Percentiles rank a stretch among this genome's conserved stretches.
phyloP scores from a whole-genome alignment of 2,888 invertebrate species.

The Eristalis arbustorum region DNA sequence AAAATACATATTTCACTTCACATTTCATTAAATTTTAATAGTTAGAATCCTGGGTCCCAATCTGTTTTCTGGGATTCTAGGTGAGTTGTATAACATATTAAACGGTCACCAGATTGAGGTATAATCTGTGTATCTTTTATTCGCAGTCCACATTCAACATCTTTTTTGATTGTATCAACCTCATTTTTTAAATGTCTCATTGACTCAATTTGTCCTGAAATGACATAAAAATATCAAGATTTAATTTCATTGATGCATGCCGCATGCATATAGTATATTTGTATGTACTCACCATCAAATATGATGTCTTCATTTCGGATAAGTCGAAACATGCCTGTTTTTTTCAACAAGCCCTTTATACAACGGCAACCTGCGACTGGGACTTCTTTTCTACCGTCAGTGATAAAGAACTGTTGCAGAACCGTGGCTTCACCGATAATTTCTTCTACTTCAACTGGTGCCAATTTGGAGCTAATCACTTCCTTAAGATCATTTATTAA shows the following conservation, averaged over 20 bases:
- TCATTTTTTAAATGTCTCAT: constrained; percentile 95
- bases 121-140: constrained; percentile 84
- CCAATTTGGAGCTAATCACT: constrained; percentile 88
- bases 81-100: constrained; percentile 88
- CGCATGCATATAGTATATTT: constrained; percentile 82
- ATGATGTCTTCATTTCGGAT: constrained; percentile 85
- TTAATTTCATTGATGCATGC: background rate
- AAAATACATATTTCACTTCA: background rate
- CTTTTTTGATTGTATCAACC: constrained; percentile 89
- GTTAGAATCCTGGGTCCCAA: constrained; percentile 94
- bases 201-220: constrained; percentile 86
- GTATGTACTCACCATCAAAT: constrained; percentile 84
- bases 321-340: constrained; percentile 85
- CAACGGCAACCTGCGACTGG: constrained; percentile 95
- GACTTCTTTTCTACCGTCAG: constrained; percentile 88
- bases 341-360: constrained; percentile 87
- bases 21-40: background rate
- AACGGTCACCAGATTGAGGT: constrained; percentile 87
- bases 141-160: constrained; percentile 93
- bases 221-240: constrained; percentile 29
- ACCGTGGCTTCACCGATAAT: constrained; percentile 92
- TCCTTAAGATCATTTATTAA: constrained; percentile 93
- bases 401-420: constrained; percentile 89
- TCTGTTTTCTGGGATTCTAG: constrained; percentile 84
- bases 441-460: constrained; percentile 87